These are phyloP conservation scores for Dynastes hyllus DNA, from an alignment of 2,888 invertebrate species.

Conservation along the genomic window DNA sequence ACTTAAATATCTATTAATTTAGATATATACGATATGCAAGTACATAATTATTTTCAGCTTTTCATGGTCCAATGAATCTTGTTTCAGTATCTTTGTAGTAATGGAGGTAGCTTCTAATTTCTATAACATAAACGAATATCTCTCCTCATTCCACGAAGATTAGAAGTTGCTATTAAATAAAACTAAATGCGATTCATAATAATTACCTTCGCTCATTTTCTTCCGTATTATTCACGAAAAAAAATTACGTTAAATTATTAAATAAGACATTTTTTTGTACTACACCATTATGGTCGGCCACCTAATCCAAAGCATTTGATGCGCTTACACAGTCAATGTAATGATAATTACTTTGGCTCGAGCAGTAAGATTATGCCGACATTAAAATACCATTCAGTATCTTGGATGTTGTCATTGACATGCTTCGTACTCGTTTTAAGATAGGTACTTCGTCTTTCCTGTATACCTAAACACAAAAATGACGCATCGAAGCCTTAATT, in stretches of 20 bases:
- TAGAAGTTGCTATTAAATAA: slow-evolving; percentile 2
- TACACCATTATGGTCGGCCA: slow-evolving; percentile 3
- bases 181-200: not conserved
- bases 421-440: not conserved
- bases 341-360: slow-evolving; percentile 28
- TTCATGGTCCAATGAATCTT: slow-evolving; percentile 3
- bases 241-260: slow-evolving; percentile 30
- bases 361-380: slow-evolving; percentile 25
- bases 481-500: slow-evolving; percentile 42
- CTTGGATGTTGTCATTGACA: slow-evolving; percentile 27
- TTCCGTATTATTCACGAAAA: not conserved
- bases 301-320: slow-evolving; percentile 11
- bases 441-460: not conserved
- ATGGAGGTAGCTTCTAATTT: not conserved
- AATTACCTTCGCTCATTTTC: slow-evolving; percentile 16
- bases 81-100: not conserved
- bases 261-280: slow-evolving; percentile 11
- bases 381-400: slow-evolving; percentile 31
- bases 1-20: no score
- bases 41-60: not conserved
- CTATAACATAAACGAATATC: not conserved
- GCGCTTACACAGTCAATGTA: slow-evolving; percentile 21
- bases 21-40: no score
- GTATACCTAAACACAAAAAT: slow-evolving; percentile 30
- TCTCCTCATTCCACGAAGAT: not conserved